Conservation (phyloP, 2,888 invertebrate species). For the Lepidonotus clava region DNA sequence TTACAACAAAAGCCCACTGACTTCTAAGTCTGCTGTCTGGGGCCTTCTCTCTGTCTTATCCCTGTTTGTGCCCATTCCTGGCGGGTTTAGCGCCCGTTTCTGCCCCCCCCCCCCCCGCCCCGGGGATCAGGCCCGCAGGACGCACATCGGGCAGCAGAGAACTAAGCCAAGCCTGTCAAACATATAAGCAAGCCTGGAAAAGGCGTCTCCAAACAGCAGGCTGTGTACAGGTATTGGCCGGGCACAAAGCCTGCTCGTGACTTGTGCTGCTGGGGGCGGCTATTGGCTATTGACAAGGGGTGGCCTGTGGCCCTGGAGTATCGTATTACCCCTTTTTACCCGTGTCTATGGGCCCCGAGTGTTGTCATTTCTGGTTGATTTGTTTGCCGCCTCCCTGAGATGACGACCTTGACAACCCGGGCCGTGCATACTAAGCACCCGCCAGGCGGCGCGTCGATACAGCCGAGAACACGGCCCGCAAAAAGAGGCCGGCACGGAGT, state of each 20-base stretch:
- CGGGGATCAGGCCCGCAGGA: neutral
- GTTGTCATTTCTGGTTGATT: conserved; percentile 50
- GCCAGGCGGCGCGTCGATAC: neutral
- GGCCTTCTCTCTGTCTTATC: neutral
- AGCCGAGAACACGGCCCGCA: too few species aligned
- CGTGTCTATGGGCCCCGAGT: conserved; percentile 4
- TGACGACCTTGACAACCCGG: neutral
- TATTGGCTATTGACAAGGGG: neutral
- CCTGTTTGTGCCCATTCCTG: too few species aligned
- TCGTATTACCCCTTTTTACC: conserved; percentile 41
- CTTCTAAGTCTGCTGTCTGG: neutral
- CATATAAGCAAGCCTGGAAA: neutral
- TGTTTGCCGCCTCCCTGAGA: conserved; percentile 33
- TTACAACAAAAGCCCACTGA: neutral
- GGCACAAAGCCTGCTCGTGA: conserved; percentile 28
- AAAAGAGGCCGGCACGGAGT: too few species aligned
- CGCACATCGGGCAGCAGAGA: neutral
- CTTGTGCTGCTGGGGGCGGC: neutral
- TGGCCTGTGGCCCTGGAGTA: neutral
- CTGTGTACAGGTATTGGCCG: conserved; percentile 5
- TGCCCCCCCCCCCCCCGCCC: neutral
- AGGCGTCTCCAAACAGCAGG: neutral
- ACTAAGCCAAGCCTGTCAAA: conserved; percentile 44
- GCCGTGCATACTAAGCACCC: neutral
- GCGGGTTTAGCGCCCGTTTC: too few species aligned